phyloP scores from a whole-genome alignment of 2,888 invertebrate genomes.

The Hemithea aestivaria region DNA sequence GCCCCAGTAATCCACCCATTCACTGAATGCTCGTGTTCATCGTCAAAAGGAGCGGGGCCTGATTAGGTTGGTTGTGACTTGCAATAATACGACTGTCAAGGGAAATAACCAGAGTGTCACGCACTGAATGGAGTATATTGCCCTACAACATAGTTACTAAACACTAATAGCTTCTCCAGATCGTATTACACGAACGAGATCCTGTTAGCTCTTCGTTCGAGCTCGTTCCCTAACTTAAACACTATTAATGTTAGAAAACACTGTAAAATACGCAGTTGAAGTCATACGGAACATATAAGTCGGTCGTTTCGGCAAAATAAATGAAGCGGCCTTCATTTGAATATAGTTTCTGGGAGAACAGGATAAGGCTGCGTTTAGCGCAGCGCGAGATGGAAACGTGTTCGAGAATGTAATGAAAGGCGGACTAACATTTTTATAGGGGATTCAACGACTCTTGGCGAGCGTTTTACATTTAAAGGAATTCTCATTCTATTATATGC shows the following conservation, averaged over 20 bases:
- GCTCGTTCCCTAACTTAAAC: constrained; percentile 24
- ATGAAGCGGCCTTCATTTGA: constrained; percentile 29
- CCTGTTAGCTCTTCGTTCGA: constrained; percentile 9
- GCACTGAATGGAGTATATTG: constrained; percentile 50
- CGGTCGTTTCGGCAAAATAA: constrained; percentile 54
- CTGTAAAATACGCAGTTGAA: constrained; percentile 48
- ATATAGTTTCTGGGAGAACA: constrained; percentile 29
- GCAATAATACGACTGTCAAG: constrained; percentile 65
- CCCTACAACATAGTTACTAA: constrained; percentile 43
- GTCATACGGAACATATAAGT: constrained; percentile 52
- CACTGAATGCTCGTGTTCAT: constrained; percentile 20
- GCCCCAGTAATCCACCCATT: constrained; percentile 38
- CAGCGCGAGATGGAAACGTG: constrained; percentile 36
- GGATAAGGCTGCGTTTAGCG: constrained; percentile 38
- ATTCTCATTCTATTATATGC: constrained; percentile 70
- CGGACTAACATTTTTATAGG: constrained; percentile 76
- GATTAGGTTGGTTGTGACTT: constrained; percentile 52
- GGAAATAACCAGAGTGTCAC: constrained; percentile 63
- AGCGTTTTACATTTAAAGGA: constrained; percentile 74
- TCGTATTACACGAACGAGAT: constrained; percentile 30
- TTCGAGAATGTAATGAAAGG: constrained; percentile 71
- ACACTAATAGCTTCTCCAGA: constrained; percentile 31
- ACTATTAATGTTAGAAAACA: constrained; percentile 39
- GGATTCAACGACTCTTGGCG: constrained; percentile 70
- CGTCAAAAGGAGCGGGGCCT: constrained; percentile 39